phyloP scores from a whole-genome alignment of 2,797 vertebrate species.

The Okamejei kenojei region DNA sequence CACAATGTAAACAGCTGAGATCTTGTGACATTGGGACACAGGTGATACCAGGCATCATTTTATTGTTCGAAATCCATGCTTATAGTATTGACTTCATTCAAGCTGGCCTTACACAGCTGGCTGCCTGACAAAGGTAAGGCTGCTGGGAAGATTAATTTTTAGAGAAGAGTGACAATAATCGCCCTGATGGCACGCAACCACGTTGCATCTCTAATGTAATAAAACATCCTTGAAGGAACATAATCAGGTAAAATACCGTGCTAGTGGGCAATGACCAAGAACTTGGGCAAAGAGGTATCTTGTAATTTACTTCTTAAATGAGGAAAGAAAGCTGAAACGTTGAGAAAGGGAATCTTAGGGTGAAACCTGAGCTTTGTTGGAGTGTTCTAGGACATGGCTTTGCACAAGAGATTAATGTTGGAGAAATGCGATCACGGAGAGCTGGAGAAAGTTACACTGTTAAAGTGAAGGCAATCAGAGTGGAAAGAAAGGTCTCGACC shows the following conservation, averaged over 20 bases:
- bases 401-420: neutral
- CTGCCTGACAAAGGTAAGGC: neutral
- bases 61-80: neutral
- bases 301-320: neutral
- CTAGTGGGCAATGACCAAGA: constrained; percentile 2
- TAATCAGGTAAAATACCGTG: neutral
- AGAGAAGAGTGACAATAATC: neutral
- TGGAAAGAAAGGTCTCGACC: no score
- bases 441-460: neutral
- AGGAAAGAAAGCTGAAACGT: neutral
- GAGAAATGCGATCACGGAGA: neutral
- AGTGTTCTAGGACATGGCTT: neutral
- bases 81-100: neutral
- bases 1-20: neutral
- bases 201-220: neutral
- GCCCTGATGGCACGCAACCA: neutral
- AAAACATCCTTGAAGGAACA: neutral
- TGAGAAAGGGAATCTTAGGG: no score
- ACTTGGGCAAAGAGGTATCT: neutral
- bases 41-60: neutral
- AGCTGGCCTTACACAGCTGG: neutral
- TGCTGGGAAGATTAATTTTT: neutral
- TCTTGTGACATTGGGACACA: neutral
- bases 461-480: neutral
- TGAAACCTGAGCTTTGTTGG: neutral